Conservation (phyloP, 1,140 invertebrate species). For the Formica exsecta region DNA sequence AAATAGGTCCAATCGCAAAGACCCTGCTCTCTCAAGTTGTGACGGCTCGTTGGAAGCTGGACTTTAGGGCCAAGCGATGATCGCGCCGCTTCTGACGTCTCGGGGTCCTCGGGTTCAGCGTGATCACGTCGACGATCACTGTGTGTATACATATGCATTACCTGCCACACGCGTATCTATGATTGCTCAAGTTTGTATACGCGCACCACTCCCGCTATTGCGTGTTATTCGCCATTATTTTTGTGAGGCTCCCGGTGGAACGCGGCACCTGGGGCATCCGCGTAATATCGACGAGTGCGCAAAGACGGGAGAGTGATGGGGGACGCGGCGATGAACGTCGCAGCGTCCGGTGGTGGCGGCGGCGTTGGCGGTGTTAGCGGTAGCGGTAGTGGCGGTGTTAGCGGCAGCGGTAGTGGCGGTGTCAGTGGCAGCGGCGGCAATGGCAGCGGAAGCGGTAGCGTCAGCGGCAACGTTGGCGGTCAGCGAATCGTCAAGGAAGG, state of each 20-base stretch:
- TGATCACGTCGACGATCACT: conserved; percentile 66
- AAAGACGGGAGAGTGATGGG: conserved; percentile 74
- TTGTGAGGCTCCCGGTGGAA: conserved; percentile 36
- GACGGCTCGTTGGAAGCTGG: neutral
- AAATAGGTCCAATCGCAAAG: too few species aligned
- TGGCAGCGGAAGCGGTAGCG: conserved; percentile 68
- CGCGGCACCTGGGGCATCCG: conserved; percentile 18
- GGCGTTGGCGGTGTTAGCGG: conserved; percentile 83
- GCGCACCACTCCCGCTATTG: conserved; percentile 62
- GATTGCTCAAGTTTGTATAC: conserved; percentile 77
- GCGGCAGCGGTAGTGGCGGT: neutral
- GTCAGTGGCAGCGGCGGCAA: neutral
- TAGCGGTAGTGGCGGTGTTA: neutral
- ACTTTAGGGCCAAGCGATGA: neutral
- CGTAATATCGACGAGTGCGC: conserved; percentile 39
- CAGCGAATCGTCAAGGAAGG: conserved; percentile 92
- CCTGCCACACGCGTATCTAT: conserved; percentile 75
- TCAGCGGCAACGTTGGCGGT: conserved; percentile 77
- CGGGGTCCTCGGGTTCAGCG: conserved; percentile 33
- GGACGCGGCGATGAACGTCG: conserved; percentile 85
- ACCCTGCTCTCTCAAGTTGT: too few species aligned
- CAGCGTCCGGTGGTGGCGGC: conserved; percentile 80
- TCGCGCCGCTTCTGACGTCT: conserved; percentile 52
- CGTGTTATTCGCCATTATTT: conserved; percentile 69
- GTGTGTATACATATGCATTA: conserved; percentile 68